Percentiles rank a stretch among this genome's conserved stretches.
Evolutionary conservation across 92 coral and sea anemone genomes (phyloP).

Genomic region (Actinernus sp.): DNA sequence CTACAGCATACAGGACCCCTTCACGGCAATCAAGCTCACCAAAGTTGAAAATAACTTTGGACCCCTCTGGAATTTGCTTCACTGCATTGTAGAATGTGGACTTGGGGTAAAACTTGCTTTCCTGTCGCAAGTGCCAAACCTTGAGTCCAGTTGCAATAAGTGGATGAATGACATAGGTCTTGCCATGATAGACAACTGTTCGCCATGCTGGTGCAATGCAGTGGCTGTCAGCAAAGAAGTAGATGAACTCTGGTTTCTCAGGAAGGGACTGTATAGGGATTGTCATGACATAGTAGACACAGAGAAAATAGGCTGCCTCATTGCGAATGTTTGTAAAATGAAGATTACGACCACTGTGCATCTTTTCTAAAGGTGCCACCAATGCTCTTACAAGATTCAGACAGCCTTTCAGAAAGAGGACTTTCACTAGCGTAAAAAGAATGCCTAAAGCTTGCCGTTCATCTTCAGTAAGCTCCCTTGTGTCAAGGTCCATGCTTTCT

Average conservation of each 20-base stretch:
- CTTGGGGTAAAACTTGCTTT: conserved; percentile 48
- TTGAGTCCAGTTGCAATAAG: conserved; percentile 48
- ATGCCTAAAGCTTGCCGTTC: conserved; percentile 49
- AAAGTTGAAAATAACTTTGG: conserved; percentile 43
- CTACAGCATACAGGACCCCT: conserved; percentile 39
- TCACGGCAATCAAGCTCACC: conserved; percentile 68
- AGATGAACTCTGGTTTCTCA: conserved; percentile 21
- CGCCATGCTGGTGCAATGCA: conserved; percentile 61
- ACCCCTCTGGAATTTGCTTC: conserved; percentile 26
- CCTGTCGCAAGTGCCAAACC: conserved; percentile 52
- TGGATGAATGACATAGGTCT: conserved; percentile 50
- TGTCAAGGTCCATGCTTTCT: not conserved
- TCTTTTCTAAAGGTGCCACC: conserved; percentile 33
- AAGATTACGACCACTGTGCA: conserved; percentile 30
- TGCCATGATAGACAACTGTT: conserved; percentile 8
- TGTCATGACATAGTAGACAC: conserved; percentile 42
- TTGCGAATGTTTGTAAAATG: conserved; percentile 51
- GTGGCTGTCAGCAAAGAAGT: conserved; percentile 62
- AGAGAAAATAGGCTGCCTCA: conserved; percentile 60
- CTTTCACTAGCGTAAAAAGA: conserved; percentile 49
- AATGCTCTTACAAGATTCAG: conserved; percentile 28
- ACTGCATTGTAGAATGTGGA: conserved; percentile 37
- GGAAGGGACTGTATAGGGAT: conserved; percentile 48
- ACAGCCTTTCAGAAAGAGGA: conserved; percentile 49
- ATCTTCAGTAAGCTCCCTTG: conserved; percentile 20